Evolutionary conservation across 2,797 vertebrate species (phyloP).

Genomic region (Garrulus glandarius): DNA sequence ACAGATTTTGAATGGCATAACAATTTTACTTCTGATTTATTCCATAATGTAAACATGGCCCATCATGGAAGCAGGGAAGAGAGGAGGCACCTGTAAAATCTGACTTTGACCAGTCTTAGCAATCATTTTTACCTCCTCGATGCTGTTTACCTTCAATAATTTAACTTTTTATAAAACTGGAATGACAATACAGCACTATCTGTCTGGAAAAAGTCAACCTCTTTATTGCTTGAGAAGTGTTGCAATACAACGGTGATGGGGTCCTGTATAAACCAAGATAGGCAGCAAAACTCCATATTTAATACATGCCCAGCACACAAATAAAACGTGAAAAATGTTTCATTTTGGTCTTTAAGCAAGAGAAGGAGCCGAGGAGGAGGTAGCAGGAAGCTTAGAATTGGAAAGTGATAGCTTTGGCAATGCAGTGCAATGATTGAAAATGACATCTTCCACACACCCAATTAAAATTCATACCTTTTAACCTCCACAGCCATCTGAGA

Average conservation of each 20-base stretch:
- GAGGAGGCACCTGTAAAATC: not conserved
- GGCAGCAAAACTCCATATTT: slow-evolving; percentile 11
- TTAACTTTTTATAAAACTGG: slow-evolving; percentile 3
- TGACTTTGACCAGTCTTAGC: not conserved
- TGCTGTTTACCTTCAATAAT: slow-evolving; percentile 5
- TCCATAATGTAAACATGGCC: not conserved
- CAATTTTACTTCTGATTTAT: not conserved
- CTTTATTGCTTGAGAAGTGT: slow-evolving; percentile 43
- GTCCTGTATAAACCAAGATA: slow-evolving; percentile 48
- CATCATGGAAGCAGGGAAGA: not conserved
- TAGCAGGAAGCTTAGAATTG: slow-evolving; percentile 51
- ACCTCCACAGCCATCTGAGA: slow-evolving; percentile 69
- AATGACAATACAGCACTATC: not conserved
- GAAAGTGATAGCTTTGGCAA: slow-evolving; percentile 44
- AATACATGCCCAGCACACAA: slow-evolving; percentile 43
- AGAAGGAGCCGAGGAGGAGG: slow-evolving; percentile 18
- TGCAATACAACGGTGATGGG: not conserved
- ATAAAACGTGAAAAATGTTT: slow-evolving; percentile 59
- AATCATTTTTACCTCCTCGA: not conserved
- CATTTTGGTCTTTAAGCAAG: slow-evolving; percentile 46
- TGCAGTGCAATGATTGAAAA: slow-evolving; percentile 38
- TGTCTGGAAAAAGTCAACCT: slow-evolving; percentile 28
- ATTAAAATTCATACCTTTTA: slow-evolving; percentile 78
- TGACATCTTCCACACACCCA: slow-evolving; percentile 48
- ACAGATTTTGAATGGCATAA: not conserved